Percentiles rank a stretch among this genome's conserved stretches.
phyloP scores from a whole-genome alignment of 2,113 vertebrate genomes.

The Cyprinus carpio region DNA sequence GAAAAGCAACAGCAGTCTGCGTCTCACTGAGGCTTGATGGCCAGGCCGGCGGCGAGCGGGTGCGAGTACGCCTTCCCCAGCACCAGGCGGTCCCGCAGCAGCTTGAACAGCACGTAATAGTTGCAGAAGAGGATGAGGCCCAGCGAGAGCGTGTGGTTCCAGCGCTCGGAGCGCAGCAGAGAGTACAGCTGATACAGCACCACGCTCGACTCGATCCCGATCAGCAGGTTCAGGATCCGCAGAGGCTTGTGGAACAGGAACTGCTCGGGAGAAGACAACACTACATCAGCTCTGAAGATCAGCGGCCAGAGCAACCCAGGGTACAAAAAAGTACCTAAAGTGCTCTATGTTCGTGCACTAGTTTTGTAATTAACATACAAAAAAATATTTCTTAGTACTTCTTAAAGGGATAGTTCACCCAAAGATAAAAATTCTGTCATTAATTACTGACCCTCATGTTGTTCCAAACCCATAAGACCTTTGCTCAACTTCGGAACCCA shows the following conservation, averaged over 20 bases:
- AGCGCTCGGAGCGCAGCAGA: conserved; percentile 93
- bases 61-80: conserved; percentile 95
- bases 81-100: conserved; percentile 95
- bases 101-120: conserved; percentile 98
- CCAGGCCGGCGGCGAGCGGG: conserved; percentile 85
- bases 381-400: too few relatives aligned
- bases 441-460: too few relatives aligned
- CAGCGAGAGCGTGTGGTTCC: conserved; percentile 98
- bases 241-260: conserved; percentile 97
- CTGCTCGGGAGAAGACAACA: conserved; percentile 67
- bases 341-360: too few relatives aligned
- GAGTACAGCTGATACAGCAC: conserved; percentile 98
- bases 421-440: too few relatives aligned
- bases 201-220: conserved; percentile 93
- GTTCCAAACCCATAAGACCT: too few relatives aligned
- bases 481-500: too few relatives aligned
- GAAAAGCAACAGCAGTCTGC: conserved; percentile 87
- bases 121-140: conserved; percentile 99
- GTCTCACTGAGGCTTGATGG: conserved; percentile 87
- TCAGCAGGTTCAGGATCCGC: conserved; percentile 96
- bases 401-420: too few relatives aligned
- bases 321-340: too few relatives aligned
- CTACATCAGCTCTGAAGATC: too few relatives aligned
- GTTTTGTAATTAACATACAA: too few relatives aligned
- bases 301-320: too few relatives aligned